Base-by-base conservation (phyloP, 2,888 invertebrate species). In the Eurytoma adleriae region DNA sequence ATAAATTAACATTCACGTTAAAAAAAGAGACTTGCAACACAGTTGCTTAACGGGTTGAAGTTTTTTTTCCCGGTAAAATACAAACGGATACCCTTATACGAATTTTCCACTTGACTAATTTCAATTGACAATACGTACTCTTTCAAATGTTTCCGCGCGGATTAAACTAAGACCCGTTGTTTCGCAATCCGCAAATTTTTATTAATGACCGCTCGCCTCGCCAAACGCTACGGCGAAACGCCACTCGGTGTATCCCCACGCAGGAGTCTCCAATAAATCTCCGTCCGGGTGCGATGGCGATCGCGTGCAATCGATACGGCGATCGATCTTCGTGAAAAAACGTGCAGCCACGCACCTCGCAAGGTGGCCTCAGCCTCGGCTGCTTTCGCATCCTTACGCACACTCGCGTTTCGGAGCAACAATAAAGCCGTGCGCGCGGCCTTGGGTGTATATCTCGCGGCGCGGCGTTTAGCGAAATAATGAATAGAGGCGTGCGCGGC, bases 391-490 rank as follows among this genome's bases (percentile, higher is more conserved):
- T 18, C 54, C 10, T 48, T 40, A 40, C 40, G 40, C 40, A 40
- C 40, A 10, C 24, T 24, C 24, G 40, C 40, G 13, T 75, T 80
- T 75, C 75, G 79, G 75, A 79, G 62, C 61, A 50, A 59, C 14
- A n/a, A 70, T 64, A 66, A 40, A 40, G 54, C 59, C 40, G 66
- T n/a, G 67, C 68, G 30, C 57, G 73, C 70, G 84, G 82, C 84
- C 84, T 84, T 84, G 84, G 78, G 68, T 48, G 64, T n/a, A 40
- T 82, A 83, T 83, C 80, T 16, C 30, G n/a, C 14, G 40, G 50
- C 20, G 71, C 40, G 83, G 81, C 84, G 82, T 80, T 84, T 74
- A 78, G 78, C 78, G 71, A 80, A 82, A 83, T 85, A 84, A 85
- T 83, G 83, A 83, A 84, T 83, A 84, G 83, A 81, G 64, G 66